Conservation (phyloP, 2,888 invertebrate species). For the Harpalus rubripes region DNA sequence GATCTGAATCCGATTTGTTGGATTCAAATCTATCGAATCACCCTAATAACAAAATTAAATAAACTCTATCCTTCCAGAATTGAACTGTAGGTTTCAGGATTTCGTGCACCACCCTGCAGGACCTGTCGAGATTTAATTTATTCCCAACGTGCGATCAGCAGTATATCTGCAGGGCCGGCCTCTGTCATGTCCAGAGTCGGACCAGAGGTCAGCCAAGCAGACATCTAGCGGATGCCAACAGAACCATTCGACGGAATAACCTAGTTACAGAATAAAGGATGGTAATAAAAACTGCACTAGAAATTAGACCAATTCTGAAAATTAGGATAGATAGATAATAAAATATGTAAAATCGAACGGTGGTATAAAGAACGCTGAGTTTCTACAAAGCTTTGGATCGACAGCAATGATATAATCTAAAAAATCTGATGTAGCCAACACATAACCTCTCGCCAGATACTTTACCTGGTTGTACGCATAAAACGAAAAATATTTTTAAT, state of each 20-base stretch:
- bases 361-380: too few relatives aligned
- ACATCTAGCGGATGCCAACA: background rate
- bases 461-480: too few relatives aligned
- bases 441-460: too few relatives aligned
- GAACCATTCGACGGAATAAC: background rate
- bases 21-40: background rate
- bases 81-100: background rate
- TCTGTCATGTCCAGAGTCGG: slow-evolving; percentile 34
- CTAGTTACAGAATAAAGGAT: too few relatives aligned
- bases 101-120: background rate
- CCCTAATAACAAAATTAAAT: background rate
- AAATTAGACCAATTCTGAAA: too few relatives aligned
- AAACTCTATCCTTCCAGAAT: background rate
- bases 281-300: too few relatives aligned
- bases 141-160: slow-evolving; percentile 40
- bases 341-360: too few relatives aligned
- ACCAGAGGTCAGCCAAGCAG: background rate
- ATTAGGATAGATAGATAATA: too few relatives aligned
- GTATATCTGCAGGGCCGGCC: slow-evolving; percentile 39
- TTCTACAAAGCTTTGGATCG: too few relatives aligned
- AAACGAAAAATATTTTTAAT: too few relatives aligned
- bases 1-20: background rate
- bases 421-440: too few relatives aligned
- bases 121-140: slow-evolving; percentile 42
- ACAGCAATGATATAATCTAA: too few relatives aligned